These are phyloP conservation scores for Eucriotettix oculatus DNA, from an alignment of 2,888 invertebrate genomes.

Conservation along the genomic window DNA sequence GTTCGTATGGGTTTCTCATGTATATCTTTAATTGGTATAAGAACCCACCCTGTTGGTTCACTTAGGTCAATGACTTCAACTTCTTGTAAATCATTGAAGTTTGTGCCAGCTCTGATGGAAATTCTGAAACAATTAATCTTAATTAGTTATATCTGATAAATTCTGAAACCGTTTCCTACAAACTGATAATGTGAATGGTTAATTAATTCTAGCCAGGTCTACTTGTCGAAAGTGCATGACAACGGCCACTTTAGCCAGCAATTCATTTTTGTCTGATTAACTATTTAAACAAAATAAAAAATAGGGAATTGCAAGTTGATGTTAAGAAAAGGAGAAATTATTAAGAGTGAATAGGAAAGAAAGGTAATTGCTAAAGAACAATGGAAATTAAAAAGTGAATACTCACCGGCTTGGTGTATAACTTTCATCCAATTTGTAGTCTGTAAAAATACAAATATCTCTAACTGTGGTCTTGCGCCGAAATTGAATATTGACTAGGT, in stretches of 20 bases:
- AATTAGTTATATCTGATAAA: neutral
- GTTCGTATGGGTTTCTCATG: conserved; percentile 78
- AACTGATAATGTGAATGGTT: too few species aligned
- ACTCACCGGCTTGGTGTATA: conserved; percentile 78
- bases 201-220: too few species aligned
- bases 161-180: neutral
- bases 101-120: conserved; percentile 83
- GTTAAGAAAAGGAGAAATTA: too few species aligned
- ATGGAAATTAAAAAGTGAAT: neutral
- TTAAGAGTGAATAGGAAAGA: too few species aligned
- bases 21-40: conserved; percentile 78
- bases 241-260: too few species aligned
- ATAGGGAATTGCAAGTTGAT: too few species aligned
- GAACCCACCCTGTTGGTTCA: conserved; percentile 95
- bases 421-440: conserved; percentile 96
- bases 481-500: conserved; percentile 93
- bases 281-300: too few species aligned
- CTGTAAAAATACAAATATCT: conserved; percentile 92
- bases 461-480: conserved; percentile 86
- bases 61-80: conserved; percentile 83
- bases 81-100: conserved; percentile 92
- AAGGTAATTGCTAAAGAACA: too few species aligned
- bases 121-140: conserved; percentile 35
- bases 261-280: too few species aligned
- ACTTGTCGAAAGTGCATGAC: too few species aligned